These are phyloP conservation scores for Trichechus manatus DNA, from an alignment of 2,113 vertebrate species.

Conservation along the genomic window DNA sequence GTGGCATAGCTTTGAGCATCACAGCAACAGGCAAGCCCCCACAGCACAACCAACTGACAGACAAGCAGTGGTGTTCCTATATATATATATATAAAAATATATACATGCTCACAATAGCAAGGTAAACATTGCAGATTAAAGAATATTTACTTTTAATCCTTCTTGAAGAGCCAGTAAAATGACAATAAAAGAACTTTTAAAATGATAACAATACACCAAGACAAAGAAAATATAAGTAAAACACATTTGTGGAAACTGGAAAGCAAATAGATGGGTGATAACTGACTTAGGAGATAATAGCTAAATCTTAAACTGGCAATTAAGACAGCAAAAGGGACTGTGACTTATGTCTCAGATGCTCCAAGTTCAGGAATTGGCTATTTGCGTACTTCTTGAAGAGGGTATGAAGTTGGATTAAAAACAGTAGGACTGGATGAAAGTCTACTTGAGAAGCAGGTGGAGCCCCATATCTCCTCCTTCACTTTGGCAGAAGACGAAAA, in stretches of 20 bases:
- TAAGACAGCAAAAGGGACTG: not conserved
- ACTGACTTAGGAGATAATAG: not conserved
- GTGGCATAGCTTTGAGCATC: too few relatives aligned
- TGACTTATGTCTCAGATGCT: not conserved
- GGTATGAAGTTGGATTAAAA: not conserved
- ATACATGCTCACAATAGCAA: not conserved
- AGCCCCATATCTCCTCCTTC: not conserved
- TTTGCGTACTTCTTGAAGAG: not conserved
- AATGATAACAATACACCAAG: not conserved
- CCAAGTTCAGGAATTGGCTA: not conserved
- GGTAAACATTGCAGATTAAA: not conserved
- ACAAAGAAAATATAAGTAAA: not conserved
- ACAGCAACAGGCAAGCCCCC: too few relatives aligned
- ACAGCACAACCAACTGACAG: too few relatives aligned
- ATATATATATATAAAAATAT: not conserved
- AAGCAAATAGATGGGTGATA: not conserved
- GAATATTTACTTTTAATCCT: not conserved
- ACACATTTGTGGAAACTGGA: not conserved
- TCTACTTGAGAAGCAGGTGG: not conserved
- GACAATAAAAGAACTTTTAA: not conserved
- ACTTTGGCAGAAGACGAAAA: not conserved
- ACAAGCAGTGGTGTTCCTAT: too few relatives aligned
- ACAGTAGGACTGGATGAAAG: not conserved
- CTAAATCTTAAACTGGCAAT: not conserved
- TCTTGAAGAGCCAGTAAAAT: slow-evolving; percentile 49